Conservation (phyloP, 2,888 invertebrate species). For the Lycia hirtaria region DNA sequence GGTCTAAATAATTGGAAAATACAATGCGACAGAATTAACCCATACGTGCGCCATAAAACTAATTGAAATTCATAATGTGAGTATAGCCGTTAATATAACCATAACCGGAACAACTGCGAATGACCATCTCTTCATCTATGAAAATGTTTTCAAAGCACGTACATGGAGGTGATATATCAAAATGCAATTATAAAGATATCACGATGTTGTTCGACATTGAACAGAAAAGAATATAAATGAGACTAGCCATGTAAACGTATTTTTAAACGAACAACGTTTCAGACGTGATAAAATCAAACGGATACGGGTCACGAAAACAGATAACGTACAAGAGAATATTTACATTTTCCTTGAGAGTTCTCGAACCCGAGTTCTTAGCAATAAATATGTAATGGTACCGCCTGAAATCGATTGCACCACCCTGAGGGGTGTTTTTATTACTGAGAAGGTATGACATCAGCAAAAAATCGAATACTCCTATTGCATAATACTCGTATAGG, state of each 20-base stretch:
- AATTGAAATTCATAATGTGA: constrained; percentile 46
- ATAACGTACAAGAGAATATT: constrained; percentile 45
- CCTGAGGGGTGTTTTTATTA: constrained; percentile 66
- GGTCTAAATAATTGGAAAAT: constrained; percentile 10
- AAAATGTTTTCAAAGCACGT: constrained; percentile 42
- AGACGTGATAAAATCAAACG: constrained; percentile 35
- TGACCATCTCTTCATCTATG: constrained; percentile 38
- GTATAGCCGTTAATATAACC: constrained; percentile 47
- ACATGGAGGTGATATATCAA: constrained; percentile 25
- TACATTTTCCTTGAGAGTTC: constrained; percentile 59
- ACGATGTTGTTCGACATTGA: constrained; percentile 19
- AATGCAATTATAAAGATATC: constrained; percentile 28
- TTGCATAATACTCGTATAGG: constrained; percentile 28
- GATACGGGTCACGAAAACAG: constrained; percentile 42
- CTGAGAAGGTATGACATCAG: constrained; percentile 67
- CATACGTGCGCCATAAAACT: constrained; percentile 34
- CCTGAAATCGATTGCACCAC: constrained; percentile 70
- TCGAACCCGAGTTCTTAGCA: constrained; percentile 56
- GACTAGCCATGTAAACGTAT: constrained; percentile 6
- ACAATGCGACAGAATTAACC: constrained; percentile 33
- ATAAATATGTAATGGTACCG: constrained; percentile 76
- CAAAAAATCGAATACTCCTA: constrained; percentile 38
- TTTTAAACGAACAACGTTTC: constrained; percentile 40
- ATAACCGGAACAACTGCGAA: constrained; percentile 48
- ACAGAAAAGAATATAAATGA: constrained; percentile 20